Conservation (phyloP, 2,888 invertebrate species). For the Stenolophus ochropezus region DNA sequence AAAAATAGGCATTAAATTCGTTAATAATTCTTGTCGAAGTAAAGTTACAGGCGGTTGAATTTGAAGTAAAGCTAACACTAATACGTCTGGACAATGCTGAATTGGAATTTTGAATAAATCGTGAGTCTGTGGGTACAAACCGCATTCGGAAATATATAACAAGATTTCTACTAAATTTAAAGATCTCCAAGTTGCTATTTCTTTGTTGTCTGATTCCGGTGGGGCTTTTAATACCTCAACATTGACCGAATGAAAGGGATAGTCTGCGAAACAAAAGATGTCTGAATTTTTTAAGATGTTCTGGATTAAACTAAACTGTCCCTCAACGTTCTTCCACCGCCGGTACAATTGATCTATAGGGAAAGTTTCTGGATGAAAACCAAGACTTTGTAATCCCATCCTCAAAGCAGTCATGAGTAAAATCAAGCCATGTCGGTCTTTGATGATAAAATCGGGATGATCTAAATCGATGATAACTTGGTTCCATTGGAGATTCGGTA, state of each 20-base stretch:
- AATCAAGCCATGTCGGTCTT: constrained; percentile 89
- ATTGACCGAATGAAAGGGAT: constrained; percentile 89
- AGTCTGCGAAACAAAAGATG: constrained; percentile 95
- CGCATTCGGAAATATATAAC: constrained; percentile 90
- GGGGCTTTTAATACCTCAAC: constrained; percentile 94
- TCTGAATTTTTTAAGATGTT: constrained; percentile 93
- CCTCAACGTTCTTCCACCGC: constrained; percentile 95
- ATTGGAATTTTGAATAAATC: constrained; percentile 95
- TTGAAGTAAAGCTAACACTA: constrained; percentile 92
- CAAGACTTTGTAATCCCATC: constrained; percentile 85
- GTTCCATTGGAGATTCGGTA: constrained; percentile 92
- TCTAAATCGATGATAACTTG: constrained; percentile 95
- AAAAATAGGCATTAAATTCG: constrained; percentile 93
- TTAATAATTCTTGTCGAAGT: constrained; percentile 89
- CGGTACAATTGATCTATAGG: constrained; percentile 93
- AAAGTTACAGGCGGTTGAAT: constrained; percentile 87
- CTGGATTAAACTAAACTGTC: constrained; percentile 91
- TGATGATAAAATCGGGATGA: constrained; percentile 90
- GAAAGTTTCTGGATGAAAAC: constrained; percentile 83
- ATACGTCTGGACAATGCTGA: constrained; percentile 95
- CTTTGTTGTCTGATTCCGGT: constrained; percentile 96
- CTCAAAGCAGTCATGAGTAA: constrained; percentile 89
- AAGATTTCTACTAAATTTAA: constrained; percentile 93
- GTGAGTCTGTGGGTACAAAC: constrained; percentile 87
- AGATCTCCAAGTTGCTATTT: constrained; percentile 94